Evolutionary conservation across 2,113 vertebrate genomes (phyloP).

Genomic region (Tyto alba): DNA sequence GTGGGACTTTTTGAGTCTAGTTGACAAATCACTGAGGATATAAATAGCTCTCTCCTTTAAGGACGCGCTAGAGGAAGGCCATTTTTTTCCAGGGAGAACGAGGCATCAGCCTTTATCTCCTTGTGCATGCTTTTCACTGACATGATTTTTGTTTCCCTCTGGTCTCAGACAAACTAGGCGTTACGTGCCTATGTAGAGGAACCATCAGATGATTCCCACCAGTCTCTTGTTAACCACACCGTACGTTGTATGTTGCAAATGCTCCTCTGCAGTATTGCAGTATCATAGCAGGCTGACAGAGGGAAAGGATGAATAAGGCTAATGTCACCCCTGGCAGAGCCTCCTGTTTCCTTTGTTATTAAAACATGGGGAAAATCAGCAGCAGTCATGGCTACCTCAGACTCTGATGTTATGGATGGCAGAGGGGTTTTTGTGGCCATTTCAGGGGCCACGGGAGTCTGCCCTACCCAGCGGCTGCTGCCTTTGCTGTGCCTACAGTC

Average conservation of each 20-base stretch:
- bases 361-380: background rate
- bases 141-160: background rate
- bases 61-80: background rate
- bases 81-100: background rate
- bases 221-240: background rate
- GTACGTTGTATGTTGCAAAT: accelerated
- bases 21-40: background rate
- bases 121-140: background rate
- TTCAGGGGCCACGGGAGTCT: background rate
- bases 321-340: background rate
- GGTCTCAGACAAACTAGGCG: background rate
- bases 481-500: background rate
- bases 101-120: background rate
- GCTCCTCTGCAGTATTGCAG: background rate
- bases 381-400: background rate
- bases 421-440: background rate
- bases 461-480: background rate
- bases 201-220: background rate
- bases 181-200: background rate
- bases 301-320: background rate
- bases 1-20: background rate
- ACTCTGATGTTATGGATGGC: background rate
- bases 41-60: background rate
- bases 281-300: background rate
- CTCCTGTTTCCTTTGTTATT: background rate